A percentile compares a stretch with the other conserved stretches of the same genome.
These are phyloP conservation scores for Polypedilum pembai DNA, from an alignment of 1,140 invertebrate species.

Conservation along the genomic window DNA sequence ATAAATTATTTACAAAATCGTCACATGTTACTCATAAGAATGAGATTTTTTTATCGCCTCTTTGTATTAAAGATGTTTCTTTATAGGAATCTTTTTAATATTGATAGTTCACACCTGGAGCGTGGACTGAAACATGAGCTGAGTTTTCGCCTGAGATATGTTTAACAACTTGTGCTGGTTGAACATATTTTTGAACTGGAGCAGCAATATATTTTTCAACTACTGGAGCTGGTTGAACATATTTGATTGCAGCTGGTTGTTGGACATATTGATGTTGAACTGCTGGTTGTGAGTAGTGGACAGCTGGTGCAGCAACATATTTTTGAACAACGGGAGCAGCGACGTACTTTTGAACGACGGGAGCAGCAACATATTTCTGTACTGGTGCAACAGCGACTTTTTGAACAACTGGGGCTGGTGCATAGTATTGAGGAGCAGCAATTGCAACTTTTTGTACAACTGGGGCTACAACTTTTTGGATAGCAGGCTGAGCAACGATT, in stretches of 20 bases:
- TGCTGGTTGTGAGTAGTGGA: background rate
- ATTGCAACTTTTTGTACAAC: slow-evolving; percentile 2
- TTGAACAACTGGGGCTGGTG: slow-evolving; percentile 16
- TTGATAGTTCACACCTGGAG: background rate
- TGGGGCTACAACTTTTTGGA: slow-evolving; percentile 44
- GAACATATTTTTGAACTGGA: no score
- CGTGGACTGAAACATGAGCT: slow-evolving; percentile 6
- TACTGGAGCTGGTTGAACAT: background rate
- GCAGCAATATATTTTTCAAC: slow-evolving; percentile 3
- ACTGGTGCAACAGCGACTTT: background rate
- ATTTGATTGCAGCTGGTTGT: background rate
- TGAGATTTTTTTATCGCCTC: no score
- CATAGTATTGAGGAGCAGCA: background rate
- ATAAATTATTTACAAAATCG: no score
- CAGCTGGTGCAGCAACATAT: background rate
- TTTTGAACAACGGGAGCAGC: background rate
- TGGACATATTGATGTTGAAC: slow-evolving; percentile 17
- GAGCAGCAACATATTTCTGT: background rate
- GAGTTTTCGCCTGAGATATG: background rate
- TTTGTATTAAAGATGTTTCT: no score
- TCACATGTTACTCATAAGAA: no score
- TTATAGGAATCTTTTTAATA: background rate
- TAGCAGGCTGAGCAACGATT: slow-evolving; percentile 46
- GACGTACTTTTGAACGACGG: background rate
- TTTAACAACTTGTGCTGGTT: background rate